Percentiles rank a stretch among this genome's conserved stretches.
Evolutionary conservation across 2,888 invertebrate species (phyloP).

Genomic region (Pyrocoelia pectoralis): DNA sequence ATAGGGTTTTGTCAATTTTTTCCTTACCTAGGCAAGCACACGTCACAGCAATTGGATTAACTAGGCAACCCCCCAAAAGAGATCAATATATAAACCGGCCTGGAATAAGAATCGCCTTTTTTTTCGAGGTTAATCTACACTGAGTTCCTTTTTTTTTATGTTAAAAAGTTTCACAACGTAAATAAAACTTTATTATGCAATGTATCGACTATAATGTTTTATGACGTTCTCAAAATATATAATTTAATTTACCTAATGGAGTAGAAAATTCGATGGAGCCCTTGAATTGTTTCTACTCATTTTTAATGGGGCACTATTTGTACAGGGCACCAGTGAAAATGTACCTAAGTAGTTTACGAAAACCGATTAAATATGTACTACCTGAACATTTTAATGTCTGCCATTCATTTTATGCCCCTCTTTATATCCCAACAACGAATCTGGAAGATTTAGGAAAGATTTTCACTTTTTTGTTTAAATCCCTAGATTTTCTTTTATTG

Average conservation of each 20-base stretch:
- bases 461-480: background rate
- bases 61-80: no score
- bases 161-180: background rate
- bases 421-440: background rate
- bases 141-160: background rate
- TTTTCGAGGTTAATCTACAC: background rate
- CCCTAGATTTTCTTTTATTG: no score
- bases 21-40: no score
- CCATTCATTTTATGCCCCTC: background rate
- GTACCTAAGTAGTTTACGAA: background rate
- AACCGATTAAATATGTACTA: background rate
- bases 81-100: no score
- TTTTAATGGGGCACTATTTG: no score
- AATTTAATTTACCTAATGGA: background rate
- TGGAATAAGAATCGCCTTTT: no score
- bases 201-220: background rate
- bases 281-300: background rate
- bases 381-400: background rate
- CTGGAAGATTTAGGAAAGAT: background rate
- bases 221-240: background rate
- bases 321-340: no score
- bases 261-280: background rate
- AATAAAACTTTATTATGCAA: constrained; percentile 1
- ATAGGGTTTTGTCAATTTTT: no score
- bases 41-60: no score